Base-by-base conservation (phyloP, 2,888 invertebrate species). In the Parnassius apollo region DNA sequence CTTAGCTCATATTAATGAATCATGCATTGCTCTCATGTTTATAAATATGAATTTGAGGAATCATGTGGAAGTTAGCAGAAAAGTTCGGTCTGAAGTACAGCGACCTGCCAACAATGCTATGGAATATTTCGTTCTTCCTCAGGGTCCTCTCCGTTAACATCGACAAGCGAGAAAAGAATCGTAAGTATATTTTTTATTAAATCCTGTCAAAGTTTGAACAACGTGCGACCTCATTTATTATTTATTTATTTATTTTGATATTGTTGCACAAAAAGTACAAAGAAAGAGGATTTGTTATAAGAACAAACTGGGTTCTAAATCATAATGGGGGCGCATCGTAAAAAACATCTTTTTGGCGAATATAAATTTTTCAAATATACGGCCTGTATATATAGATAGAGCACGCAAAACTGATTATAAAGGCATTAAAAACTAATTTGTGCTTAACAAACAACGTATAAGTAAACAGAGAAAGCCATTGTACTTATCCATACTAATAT, bases 101-200 rank as follows among this genome's bases (percentile, higher is more conserved):
- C 53, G 80, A 82, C 50, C 65, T 84, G 42, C 75, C 80, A 0
- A 80, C 80, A 0, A 80, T 84, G 80, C 13, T 83, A 13, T 71
- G 72, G 59, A 83, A 83, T 60, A 69, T 78, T 0, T 70, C 76
- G 1, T 44, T 69, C n/a, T 65, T 83, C 60, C 69, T 83, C 22
- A 66, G 80, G 46, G 50, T 69, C 0, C 64, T 83, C 2, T 69
- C 74, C 0, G 67, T 84, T 0, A 78, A 80, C 52, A 70, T 84
- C 42, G 80, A 83, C 62, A 69, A 57, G 4, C 65, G 73, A 3
- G 66, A 77, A 61, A 75, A 68, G 12, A 76, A 71, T 62, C 68
- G 82, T 81, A 71, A 68, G 72, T 71, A 59, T 4, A 44, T 25
- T 42, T 57, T 52, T 51, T 56, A 49, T 46, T 46, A 59, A 42